Percentiles rank a stretch among this genome's conserved stretches.
Evolutionary conservation across 1,140 invertebrate genomes (phyloP).

Genomic region (Drosophila rufa): DNA sequence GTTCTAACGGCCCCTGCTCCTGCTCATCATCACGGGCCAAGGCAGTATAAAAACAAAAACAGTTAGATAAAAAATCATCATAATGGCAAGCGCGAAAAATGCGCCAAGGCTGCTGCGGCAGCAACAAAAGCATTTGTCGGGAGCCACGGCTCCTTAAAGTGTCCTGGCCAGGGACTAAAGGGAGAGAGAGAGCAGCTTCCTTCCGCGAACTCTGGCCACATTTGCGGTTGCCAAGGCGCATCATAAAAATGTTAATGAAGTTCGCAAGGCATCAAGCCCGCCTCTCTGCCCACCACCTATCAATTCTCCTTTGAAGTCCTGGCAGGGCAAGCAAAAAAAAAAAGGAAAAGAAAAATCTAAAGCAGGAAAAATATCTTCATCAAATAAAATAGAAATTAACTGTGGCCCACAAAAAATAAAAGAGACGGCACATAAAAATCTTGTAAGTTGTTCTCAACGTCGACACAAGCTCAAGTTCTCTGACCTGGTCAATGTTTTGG

Average conservation of each 20-base stretch:
- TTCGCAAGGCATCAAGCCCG: constrained; percentile 54
- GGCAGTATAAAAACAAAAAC: constrained; percentile 70
- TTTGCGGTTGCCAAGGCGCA: constrained; percentile 79
- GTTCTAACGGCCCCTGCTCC: constrained; percentile 39
- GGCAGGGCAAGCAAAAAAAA: constrained; percentile 16
- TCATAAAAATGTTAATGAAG: constrained; percentile 84
- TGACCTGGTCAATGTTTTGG: constrained; percentile 6
- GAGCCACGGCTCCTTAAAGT: constrained; percentile 39
- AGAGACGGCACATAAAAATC: constrained; percentile 29
- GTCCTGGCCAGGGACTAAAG: constrained; percentile 26
- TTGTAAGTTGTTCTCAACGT: constrained; percentile 51
- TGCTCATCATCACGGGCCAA: constrained; percentile 14
- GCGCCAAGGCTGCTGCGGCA: constrained; percentile 70
- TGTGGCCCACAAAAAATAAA: constrained; percentile 59
- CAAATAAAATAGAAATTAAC: constrained; percentile 80
- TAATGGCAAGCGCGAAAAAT: constrained; percentile 65
- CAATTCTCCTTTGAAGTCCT: constrained; percentile 60
- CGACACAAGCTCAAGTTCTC: constrained; percentile 19
- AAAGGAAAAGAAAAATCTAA: constrained; percentile 45
- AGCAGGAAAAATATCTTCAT: constrained; percentile 66
- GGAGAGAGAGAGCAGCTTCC: constrained; percentile 7
- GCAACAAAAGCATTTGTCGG: constrained; percentile 46
- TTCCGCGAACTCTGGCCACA: constrained; percentile 54
- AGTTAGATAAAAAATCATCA: constrained; percentile 81
- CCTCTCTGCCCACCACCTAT: constrained; percentile 27